phyloP scores from a whole-genome alignment of 2,888 invertebrate species.

The Serripes groenlandicus region DNA sequence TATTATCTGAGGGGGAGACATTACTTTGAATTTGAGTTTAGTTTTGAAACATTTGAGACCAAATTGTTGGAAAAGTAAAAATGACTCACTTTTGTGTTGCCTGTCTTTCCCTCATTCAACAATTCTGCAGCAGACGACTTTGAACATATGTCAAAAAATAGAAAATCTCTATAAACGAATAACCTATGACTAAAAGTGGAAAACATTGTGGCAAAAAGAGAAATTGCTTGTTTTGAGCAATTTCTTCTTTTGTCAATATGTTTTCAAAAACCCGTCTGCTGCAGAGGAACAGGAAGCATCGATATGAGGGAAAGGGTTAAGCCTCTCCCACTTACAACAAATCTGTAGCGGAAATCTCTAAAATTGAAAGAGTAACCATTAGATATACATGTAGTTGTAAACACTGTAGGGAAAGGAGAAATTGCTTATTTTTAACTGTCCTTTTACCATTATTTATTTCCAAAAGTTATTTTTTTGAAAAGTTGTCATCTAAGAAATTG shows the following conservation, averaged over 20 bases:
- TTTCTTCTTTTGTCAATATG: constrained; percentile 11
- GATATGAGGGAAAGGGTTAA: background rate
- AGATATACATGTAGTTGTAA: background rate
- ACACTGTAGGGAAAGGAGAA: background rate
- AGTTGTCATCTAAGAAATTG: background rate
- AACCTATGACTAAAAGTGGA: too few relatives aligned
- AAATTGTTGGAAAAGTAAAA: too few relatives aligned
- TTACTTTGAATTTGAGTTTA: too few relatives aligned
- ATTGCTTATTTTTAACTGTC: background rate
- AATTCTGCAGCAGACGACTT: too few relatives aligned
- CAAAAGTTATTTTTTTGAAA: background rate
- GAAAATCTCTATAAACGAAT: too few relatives aligned
- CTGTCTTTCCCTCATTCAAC: too few relatives aligned
- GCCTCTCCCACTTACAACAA: background rate
- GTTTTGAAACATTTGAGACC: too few relatives aligned
- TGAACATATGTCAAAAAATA: too few relatives aligned
- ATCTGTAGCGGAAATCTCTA: too few relatives aligned
- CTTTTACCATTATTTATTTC: background rate
- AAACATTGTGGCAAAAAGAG: background rate
- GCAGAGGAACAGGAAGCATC: background rate
- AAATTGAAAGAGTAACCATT: too few relatives aligned
- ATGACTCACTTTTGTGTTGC: too few relatives aligned
- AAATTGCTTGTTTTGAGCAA: background rate
- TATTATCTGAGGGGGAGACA: too few relatives aligned
- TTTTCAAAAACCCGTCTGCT: background rate